Percentiles rank a stretch among this genome's conserved stretches.
Conservation (phyloP, 2,113 vertebrate genomes). For the Gymnocephalus cernua region DNA sequence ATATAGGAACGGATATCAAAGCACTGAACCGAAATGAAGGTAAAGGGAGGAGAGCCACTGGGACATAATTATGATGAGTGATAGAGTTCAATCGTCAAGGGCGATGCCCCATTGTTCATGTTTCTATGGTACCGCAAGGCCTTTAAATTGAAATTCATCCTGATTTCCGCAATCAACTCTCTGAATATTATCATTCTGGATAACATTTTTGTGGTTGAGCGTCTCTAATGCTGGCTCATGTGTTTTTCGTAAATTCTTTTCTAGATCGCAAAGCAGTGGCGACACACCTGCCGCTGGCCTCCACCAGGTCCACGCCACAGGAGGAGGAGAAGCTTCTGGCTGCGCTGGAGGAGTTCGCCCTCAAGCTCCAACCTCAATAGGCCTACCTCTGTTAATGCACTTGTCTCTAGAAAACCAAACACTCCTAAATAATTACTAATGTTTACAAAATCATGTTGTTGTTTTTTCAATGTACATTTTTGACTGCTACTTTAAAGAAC, state of each 20-base stretch:
- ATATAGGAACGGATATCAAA: not conserved
- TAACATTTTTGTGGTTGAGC: not conserved
- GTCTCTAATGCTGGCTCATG: not conserved
- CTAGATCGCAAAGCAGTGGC: conserved; percentile 85
- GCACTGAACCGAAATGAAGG: not conserved
- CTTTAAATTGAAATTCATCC: not conserved
- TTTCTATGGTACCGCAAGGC: not conserved
- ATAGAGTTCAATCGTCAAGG: not conserved
- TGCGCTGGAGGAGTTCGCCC: conserved; percentile 79
- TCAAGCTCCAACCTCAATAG: conserved; percentile 81
- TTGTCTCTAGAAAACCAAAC: not conserved
- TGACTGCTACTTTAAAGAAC: not conserved
- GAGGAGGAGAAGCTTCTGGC: conserved; percentile 84
- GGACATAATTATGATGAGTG: not conserved
- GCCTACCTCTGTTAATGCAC: not conserved
- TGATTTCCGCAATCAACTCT: not conserved
- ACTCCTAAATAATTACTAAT: conserved; percentile 24
- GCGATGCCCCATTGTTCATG: not conserved
- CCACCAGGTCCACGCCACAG: conserved; percentile 70
- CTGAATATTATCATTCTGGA: not conserved
- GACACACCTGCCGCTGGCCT: conserved; percentile 86
- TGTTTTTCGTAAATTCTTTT: not conserved
- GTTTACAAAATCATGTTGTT: conserved; percentile 36
- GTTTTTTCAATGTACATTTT: not conserved
- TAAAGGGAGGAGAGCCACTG: not conserved